phyloP scores from a whole-genome alignment of 2,888 invertebrate species.

The Nemotelus nigrinus region DNA sequence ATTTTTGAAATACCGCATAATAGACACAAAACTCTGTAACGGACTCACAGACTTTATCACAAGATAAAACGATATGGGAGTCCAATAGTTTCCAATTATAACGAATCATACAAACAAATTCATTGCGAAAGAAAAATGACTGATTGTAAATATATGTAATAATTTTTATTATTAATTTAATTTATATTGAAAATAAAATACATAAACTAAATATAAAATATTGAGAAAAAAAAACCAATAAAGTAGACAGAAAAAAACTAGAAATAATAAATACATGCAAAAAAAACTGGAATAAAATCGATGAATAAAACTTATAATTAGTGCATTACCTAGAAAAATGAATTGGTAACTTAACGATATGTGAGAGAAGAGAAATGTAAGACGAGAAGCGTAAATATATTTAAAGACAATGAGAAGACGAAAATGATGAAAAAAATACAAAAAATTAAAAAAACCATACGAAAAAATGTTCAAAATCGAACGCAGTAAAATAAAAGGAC shows the following conservation, averaged over 20 bases:
- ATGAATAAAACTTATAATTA: slow-evolving; percentile 35
- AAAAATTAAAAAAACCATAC: slow-evolving; percentile 7
- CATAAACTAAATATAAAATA: not conserved
- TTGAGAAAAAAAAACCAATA: slow-evolving; percentile 5
- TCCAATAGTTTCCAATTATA: too few relatives aligned
- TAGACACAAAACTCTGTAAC: too few relatives aligned
- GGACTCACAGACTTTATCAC: too few relatives aligned
- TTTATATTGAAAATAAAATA: slow-evolving; percentile 47
- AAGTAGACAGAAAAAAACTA: not conserved
- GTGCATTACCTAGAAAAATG: slow-evolving; percentile 34
- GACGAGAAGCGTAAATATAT: slow-evolving; percentile 18
- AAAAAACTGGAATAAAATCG: not conserved
- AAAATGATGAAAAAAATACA: slow-evolving; percentile 15
- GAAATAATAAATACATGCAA: not conserved
- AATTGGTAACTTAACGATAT: not conserved
- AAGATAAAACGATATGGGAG: too few relatives aligned
- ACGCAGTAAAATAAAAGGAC: not conserved
- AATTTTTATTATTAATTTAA: slow-evolving; percentile 49
- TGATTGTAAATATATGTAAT: slow-evolving; percentile 49
- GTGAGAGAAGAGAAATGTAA: not conserved
- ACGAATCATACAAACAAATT: slow-evolving; percentile 22
- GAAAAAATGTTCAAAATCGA: slow-evolving; percentile 25
- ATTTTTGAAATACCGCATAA: too few relatives aligned
- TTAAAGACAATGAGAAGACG: slow-evolving; percentile 8
- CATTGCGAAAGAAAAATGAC: slow-evolving; percentile 49